These are phyloP conservation scores for Oligia latruncula DNA, from an alignment of 2,888 invertebrate species.

Conservation along the genomic window DNA sequence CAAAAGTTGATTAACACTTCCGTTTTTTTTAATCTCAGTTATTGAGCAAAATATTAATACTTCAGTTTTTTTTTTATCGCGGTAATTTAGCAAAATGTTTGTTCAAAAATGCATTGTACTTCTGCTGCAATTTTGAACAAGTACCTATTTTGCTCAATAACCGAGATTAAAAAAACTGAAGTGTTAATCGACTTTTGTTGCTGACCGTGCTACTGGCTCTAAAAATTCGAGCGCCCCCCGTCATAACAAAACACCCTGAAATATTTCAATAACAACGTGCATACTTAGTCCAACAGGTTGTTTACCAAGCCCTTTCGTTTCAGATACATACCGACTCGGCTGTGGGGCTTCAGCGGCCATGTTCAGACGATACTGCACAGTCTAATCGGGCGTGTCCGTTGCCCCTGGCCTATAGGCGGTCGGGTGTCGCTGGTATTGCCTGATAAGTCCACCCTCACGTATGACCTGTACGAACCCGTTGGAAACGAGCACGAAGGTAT, in stretches of 20 bases:
- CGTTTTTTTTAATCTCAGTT: too few relatives aligned
- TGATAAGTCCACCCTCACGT: constrained; percentile 97
- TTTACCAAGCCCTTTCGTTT: constrained; percentile 70
- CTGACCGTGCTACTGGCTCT: not conserved
- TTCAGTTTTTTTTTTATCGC: too few relatives aligned
- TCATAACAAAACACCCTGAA: not conserved
- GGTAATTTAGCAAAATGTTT: too few relatives aligned
- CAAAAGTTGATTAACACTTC: too few relatives aligned
- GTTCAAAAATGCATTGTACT: too few relatives aligned
- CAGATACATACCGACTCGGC: constrained; percentile 96
- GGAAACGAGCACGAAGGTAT: constrained; percentile 93
- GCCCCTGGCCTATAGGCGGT: constrained; percentile 96
- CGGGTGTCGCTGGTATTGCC: constrained; percentile 93
- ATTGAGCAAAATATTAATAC: too few relatives aligned
- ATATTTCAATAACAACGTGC: constrained; percentile 8
- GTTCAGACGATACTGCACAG: constrained; percentile 98
- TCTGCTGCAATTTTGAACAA: too few relatives aligned
- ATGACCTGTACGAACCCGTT: constrained; percentile 97
- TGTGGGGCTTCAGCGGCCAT: constrained; percentile 99
- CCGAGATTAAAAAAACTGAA: too few relatives aligned
- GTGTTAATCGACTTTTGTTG: too few relatives aligned
- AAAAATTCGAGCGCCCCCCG: not conserved
- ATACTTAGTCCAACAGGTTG: constrained; percentile 26
- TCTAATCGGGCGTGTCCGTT: constrained; percentile 95
- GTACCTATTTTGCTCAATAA: too few relatives aligned